phyloP scores from a whole-genome alignment of 2,113 vertebrate species.

The Cyprinus carpio region DNA sequence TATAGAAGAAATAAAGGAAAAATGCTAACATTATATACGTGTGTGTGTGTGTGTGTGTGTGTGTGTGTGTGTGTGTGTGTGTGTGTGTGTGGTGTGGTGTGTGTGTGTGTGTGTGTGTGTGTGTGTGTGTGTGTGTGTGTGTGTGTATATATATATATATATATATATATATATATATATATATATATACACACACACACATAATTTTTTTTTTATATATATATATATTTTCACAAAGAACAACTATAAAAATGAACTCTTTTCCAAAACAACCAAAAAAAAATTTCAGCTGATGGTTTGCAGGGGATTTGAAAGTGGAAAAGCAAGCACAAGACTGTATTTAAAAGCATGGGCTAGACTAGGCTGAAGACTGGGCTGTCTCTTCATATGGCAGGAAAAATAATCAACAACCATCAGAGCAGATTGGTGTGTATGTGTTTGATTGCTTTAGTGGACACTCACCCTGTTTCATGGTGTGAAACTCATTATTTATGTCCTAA shows the following conservation, averaged over 20 bases:
- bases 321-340: conserved; percentile 6
- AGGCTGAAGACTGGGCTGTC: neutral
- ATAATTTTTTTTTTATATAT: too few species aligned
- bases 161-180: too few species aligned
- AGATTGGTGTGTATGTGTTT: conserved; percentile 16
- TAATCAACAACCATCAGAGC: conserved; percentile 24
- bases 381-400: conserved; percentile 44
- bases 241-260: neutral
- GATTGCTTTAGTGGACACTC: neutral
- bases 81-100: too few species aligned
- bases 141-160: too few species aligned
- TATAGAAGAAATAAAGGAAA: neutral
- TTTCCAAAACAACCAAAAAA: neutral
- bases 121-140: too few species aligned
- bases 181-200: too few species aligned
- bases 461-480: neutral
- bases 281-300: neutral
- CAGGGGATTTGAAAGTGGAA: conserved; percentile 11
- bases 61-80: too few species aligned
- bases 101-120: too few species aligned
- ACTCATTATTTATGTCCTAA: conserved; percentile 20
- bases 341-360: conserved; percentile 22
- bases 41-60: too few species aligned
- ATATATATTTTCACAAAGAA: neutral
- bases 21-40: neutral